Evolutionary conservation across 2,797 vertebrate genomes (phyloP), one percentile per base, ranked within the genome.

Genomic region (Mus caroli): DNA sequence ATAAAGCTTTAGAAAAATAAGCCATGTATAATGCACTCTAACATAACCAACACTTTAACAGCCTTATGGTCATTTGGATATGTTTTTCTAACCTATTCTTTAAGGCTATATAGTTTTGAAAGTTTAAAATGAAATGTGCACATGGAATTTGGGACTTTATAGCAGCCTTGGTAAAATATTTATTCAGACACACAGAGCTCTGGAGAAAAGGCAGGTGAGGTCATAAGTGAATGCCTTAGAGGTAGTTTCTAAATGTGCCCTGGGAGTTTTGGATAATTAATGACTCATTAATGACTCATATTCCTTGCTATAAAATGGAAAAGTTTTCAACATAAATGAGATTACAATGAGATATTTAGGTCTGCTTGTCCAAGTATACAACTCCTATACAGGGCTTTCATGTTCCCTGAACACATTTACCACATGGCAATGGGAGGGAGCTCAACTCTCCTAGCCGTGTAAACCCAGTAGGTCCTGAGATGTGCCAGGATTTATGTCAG

Each of bases 101-200:
- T 91, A 37, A 62, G 71, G 22, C 22, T 11, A 34, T 58, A 3
- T 91, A 37, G 20, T 93, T 92, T 78, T 50, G 67, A 22, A 88
- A 87, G 54, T 89, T 91, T 58, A 88, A 95, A 96, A 85, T 93
- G 80, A 93, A 93, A 67, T 75, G 24, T 89, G 1, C n/a, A 34
- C 50, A 22, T 67, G 43, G 84, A 82, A 93, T 15, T 11, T 89
- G 78, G 67, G 46, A 88, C 56, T 40, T 19, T 20, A 7, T 1
- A 71, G 58, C 34, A 88, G 8, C 31, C 79, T 86, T 34, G 92
- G 93, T 73, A 87, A 88, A 87, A 58, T 87, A 31, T 91, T 94
- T 79, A 4, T 10, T 86, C 46, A 69, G 67, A 71, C 34, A 37
- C 43, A 79, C 78, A 54, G 94, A 60, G 17, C 17, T 34, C 31